Evolutionary conservation across 1,140 invertebrate species (phyloP).

Genomic region (Drosophila nannoptera): DNA sequence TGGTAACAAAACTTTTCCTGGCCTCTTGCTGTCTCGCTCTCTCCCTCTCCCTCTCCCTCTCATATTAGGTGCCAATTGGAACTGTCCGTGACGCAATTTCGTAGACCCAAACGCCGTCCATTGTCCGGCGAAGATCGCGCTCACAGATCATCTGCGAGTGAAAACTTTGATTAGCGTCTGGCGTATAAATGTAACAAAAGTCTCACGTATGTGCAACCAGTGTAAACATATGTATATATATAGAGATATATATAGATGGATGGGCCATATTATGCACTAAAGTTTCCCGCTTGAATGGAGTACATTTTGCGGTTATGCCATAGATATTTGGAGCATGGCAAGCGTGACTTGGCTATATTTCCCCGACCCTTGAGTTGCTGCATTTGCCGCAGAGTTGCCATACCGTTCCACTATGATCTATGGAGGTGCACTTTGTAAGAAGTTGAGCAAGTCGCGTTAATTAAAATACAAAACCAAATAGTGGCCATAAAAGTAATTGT

Average conservation of each 20-base stretch:
- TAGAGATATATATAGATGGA: slow-evolving; percentile 18
- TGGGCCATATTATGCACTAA: slow-evolving; percentile 44
- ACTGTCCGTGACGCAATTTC: not conserved
- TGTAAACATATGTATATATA: not conserved
- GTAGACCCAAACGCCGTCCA: not conserved
- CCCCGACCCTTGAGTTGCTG: slow-evolving; percentile 20
- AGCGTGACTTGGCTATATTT: slow-evolving; percentile 57
- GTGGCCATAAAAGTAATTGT: slow-evolving; percentile 16
- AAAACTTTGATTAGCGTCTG: slow-evolving; percentile 40
- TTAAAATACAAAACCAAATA: not conserved
- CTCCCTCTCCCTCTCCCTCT: not conserved
- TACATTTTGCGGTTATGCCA: slow-evolving; percentile 29
- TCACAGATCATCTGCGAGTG: slow-evolving; percentile 10
- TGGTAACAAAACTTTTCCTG: not conserved
- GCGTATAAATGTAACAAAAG: slow-evolving; percentile 39
- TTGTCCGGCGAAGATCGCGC: slow-evolving; percentile 16
- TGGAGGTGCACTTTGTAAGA: slow-evolving; percentile 3
- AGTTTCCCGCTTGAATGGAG: slow-evolving; percentile 56
- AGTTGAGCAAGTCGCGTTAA: not conserved
- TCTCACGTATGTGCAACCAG: slow-evolving; percentile 10
- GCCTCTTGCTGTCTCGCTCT: not conserved
- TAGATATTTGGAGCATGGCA: slow-evolving; percentile 36
- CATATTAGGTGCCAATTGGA: slow-evolving; percentile 4
- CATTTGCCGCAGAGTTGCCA: slow-evolving; percentile 34
- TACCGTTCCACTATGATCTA: slow-evolving; percentile 13